Conservation (phyloP, 2,113 vertebrate genomes). For the Gnathonemus echidnorhynchus region DNA sequence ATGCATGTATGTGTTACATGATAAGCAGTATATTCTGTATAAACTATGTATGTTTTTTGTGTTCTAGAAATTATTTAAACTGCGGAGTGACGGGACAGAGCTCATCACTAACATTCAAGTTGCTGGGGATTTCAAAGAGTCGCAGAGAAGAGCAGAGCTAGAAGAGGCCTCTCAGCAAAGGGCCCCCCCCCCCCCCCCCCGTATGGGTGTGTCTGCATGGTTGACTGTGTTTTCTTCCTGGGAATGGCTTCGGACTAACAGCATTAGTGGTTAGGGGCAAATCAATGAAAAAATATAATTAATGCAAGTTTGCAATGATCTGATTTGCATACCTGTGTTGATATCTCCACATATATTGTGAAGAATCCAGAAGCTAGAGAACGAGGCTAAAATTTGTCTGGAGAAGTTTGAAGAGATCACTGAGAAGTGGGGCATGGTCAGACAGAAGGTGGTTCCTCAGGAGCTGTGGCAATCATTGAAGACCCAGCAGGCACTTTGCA, state of each 20-base stretch:
- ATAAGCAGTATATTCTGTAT: background rate
- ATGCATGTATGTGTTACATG: background rate
- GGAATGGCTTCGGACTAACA: background rate
- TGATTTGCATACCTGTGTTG: background rate
- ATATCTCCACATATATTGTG: background rate
- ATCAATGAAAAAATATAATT: background rate
- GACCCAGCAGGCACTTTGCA: conserved; percentile 64
- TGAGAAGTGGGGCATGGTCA: conserved; percentile 54
- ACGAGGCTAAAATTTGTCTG: conserved; percentile 45
- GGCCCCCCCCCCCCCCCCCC: conserved; percentile 32
- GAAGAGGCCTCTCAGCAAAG: conserved; percentile 58
- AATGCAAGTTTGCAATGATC: background rate
- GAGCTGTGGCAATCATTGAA: conserved; percentile 66
- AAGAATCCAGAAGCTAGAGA: conserved; percentile 54
- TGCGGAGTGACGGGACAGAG: conserved; percentile 59
- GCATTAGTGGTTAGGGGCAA: background rate
- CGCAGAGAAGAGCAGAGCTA: conserved; percentile 51
- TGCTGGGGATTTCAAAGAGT: conserved; percentile 63
- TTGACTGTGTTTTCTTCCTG: background rate
- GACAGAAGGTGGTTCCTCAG: conserved; percentile 51
- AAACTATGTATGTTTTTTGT: background rate
- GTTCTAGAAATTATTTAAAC: conserved; percentile 54
- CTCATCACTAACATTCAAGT: conserved; percentile 70
- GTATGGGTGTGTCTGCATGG: background rate
- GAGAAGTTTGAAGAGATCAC: conserved; percentile 68